These are phyloP conservation scores for Octonoba sinensis DNA, from an alignment of 2,888 invertebrate genomes.

Conservation along the genomic window DNA sequence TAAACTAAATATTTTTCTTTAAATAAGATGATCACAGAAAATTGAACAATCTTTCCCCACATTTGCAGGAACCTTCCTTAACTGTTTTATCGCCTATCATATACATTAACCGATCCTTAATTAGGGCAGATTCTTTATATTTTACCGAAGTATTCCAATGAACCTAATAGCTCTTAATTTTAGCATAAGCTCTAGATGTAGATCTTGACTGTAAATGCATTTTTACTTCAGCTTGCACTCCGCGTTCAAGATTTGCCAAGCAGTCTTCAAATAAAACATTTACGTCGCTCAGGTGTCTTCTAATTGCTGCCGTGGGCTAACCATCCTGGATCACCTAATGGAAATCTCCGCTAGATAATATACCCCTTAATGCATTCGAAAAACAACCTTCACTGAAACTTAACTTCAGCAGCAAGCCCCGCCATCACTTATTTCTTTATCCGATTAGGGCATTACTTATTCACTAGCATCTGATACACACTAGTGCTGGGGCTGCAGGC, in stretches of 20 bases:
- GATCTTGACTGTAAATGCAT: neutral
- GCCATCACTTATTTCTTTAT: constrained; percentile 52
- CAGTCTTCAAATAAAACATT: constrained; percentile 47
- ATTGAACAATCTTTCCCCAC: too few species aligned
- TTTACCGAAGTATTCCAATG: too few species aligned
- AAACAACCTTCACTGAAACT: constrained; percentile 40
- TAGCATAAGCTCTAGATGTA: constrained; percentile 1
- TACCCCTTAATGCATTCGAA: constrained; percentile 52
- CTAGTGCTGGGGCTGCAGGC: constrained; percentile 17
- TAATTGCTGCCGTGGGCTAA: constrained; percentile 31
- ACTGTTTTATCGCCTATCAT: too few species aligned
- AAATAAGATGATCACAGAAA: too few species aligned
- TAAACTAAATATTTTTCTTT: too few species aligned
- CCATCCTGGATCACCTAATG: constrained; percentile 42
- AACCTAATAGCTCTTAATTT: neutral
- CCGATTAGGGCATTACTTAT: constrained; percentile 60
- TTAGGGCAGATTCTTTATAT: too few species aligned
- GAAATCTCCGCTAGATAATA: constrained; percentile 43
- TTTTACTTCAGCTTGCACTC: neutral
- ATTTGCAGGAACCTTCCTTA: too few species aligned
- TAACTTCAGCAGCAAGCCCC: constrained; percentile 21
- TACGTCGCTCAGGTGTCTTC: constrained; percentile 43
- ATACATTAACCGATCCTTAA: too few species aligned
- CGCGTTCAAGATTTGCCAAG: constrained; percentile 12
- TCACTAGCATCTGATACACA: constrained; percentile 50